phyloP scores from a whole-genome alignment of 2,113 vertebrate species.

The Dasyornis broadbenti region DNA sequence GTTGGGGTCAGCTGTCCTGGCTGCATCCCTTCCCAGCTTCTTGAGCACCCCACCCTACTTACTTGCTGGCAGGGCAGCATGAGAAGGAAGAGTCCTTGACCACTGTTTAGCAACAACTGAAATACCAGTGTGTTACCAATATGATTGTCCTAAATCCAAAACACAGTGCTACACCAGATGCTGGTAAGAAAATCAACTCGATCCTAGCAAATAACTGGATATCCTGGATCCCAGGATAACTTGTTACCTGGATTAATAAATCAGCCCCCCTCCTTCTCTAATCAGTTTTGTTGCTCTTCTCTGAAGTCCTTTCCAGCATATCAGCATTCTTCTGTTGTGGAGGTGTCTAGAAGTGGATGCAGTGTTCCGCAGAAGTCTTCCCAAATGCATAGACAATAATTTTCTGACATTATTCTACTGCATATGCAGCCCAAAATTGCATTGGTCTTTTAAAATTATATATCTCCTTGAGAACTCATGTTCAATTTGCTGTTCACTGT shows the following conservation, averaged over 20 bases:
- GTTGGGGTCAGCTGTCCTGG: not conserved
- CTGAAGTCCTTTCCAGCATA: not conserved
- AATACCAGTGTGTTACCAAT: not conserved
- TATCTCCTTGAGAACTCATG: not conserved
- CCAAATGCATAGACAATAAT: not conserved
- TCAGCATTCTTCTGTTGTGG: not conserved
- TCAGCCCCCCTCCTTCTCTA: not conserved
- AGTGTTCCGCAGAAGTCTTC: not conserved
- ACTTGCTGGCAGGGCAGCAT: not conserved
- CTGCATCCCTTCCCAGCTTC: not conserved
- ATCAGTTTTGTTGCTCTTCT: not conserved
- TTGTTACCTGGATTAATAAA: not conserved
- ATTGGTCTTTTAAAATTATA: not conserved
- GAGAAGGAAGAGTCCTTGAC: not conserved
- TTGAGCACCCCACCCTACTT: not conserved
- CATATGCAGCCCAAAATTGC: not conserved
- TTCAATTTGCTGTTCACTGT: constrained; percentile 4
- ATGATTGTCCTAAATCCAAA: not conserved
- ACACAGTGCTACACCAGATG: not conserved
- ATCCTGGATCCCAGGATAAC: not conserved
- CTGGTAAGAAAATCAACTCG: not conserved
- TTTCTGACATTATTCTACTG: not conserved
- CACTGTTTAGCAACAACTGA: not conserved
- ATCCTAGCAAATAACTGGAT: not conserved
- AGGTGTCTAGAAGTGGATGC: not conserved